Base-by-base conservation (phyloP, 2,888 invertebrate species). In the Apomyelois bistriatella region DNA sequence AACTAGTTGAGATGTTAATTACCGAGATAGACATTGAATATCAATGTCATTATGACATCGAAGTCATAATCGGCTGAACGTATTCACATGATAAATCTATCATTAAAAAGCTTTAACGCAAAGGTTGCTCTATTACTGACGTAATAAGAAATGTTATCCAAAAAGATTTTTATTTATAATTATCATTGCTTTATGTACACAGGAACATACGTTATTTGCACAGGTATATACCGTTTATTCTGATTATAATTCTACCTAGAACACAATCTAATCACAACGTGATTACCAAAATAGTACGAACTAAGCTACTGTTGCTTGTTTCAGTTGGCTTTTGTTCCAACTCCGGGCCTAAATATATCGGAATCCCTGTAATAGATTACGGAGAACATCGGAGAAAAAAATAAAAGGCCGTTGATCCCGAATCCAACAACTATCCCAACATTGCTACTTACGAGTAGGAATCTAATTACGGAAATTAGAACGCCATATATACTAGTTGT, bases 381-480 rank as follows among this genome's bases (percentile, higher is more conserved):
- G 17, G 48, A 46, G 42, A 54, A 40, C 47, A 43, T 42, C 38
- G 51, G 15, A 53, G 9, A 43, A 43, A 42, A n/a, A 37, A n/a
- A n/a, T n/a, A 17, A 6, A 30, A 59, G 63, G 59, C 64, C 62
- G 30, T 53, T 61, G 66, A 59, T 59, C 60, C 57, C 52, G 35
- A 40, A 61, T 53, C 50, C 48, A n/a, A 48, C 57, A 64, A 61
- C 55, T 53, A 58, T 54, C 49, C 42, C 57, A 56, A 62, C 58
- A 65, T 62, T 58, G 57, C 55, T 52, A 58, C 57, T 52, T 52
- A 52, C n/a, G 35, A 35, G 57, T 61, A 42, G 56, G 53, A 55
- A 65, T 60, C 58, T 60, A 60, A 65, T 60, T 61, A 57, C 50
- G 56, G 59, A 54, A 55, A 56, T 53, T 52, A 46, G 57, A 53